Base-by-base conservation (phyloP, 2,797 vertebrate genomes). In the Hirundo rustica region DNA sequence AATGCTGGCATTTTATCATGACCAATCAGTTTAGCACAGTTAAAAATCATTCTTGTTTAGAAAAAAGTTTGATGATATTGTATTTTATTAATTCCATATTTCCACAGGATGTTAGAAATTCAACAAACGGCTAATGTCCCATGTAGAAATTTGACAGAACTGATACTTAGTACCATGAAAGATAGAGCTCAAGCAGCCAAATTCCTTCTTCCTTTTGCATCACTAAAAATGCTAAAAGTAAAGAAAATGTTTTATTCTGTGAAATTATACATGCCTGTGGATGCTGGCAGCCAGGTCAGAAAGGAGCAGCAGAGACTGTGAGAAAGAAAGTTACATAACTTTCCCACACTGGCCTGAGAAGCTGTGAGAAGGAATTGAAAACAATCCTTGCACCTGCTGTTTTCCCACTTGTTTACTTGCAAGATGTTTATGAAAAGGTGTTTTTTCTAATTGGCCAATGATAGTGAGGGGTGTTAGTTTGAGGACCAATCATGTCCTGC, bases 21-120 rank as follows among this genome's bases (percentile, higher is more conserved):
- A 44, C 29, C 42, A 65, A 65, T 84, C 89, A 91, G 61, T 89
- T 94, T 93, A 90, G 66, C 61, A 50, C 68, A 75, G 85, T 67
- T 88, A 86, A 95, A 95, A 92, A 92, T 87, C 29, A 5, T 91
- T 96, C 81, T 53, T 93, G 85, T 96, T 96, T 79, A 91, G 95
- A 93, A 92, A 96, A n/a, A n/a, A n/a, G 70, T 96, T 96, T 95
- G 95, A 96, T 95, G 95, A 94, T 95, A 61, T 78, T 89, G 54
- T 76, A 93, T 96, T 96, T 95, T 85, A 94, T 95, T 96, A 94
- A 96, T 96, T 87, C 65, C 83, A 77, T 83, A 84, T 93, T 95
- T 95, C 92, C 72, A 85, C 30, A 85, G 92, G 92, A 95, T 96
- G 88, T 89, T 95, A 95, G 79, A 96, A 96, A 97, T 93, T 89